Base-by-base conservation (phyloP, 2,888 invertebrate species). In the Cantharis flavilabris region DNA sequence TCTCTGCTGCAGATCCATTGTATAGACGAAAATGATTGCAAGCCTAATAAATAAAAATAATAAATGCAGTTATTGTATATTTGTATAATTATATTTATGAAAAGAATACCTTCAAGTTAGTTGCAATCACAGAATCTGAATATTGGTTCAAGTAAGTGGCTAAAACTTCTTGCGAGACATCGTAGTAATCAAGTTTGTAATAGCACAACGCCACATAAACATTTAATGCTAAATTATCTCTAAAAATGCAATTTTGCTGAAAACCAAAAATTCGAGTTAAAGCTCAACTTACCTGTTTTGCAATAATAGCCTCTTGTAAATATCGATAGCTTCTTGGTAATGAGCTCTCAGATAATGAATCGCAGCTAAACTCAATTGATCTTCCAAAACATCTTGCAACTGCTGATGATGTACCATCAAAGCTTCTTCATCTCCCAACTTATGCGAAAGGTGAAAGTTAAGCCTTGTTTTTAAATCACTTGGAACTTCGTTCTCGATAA, bases 311-410 rank as follows among this genome's bases (percentile, higher is more conserved):
- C 97, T 92, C 88, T 99, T 99, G 87, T 99, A 99, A 80, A 99
- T 97, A 87, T 99, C 98, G 79, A 99, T 98, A 69, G 99, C 98
- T 88, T 99, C 99, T 87, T 98, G 98, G 87, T 98, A 99, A 88
- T 99, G 99, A 7, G 96, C 96, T 73, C 98, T 91, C 75, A 99
- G 90, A 86, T 98, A 99, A 87, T 99, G 98, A 82, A 99, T 96
- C 0, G 98, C 97, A 1, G 99, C 99, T 73, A 99, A 88, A 83
- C 97, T 97, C 62, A 99, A 91, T 88, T 98, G 98, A 90, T 99
- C 98, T 87, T 98, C 98, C 1, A 97, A 92, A 9, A 95, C 92
- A 85, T 97, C 97, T 75, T 96, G 94, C 62, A 99, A 89, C 62
- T 94, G 93, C 76, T 96, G 94, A 87, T 98, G 97, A 77, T 95